Conservation (phyloP, 1,140 invertebrate genomes). For the Procambarus virginalis region DNA sequence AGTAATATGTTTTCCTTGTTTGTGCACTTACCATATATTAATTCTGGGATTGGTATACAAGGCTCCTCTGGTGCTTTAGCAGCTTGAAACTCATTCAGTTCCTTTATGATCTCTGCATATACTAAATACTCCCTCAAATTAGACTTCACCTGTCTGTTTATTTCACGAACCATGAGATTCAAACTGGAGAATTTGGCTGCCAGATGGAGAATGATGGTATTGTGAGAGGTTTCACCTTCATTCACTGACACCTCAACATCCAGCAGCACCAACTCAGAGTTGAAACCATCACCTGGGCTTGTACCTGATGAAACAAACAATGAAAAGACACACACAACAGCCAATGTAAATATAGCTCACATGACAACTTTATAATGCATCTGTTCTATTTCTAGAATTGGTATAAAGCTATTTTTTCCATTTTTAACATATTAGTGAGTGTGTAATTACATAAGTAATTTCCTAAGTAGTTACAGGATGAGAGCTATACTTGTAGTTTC, state of each 20-base stretch:
- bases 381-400: too few relatives aligned
- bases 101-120: slow-evolving; percentile 17
- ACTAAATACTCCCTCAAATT: slow-evolving; percentile 5
- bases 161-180: not conserved
- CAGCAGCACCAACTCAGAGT: slow-evolving; percentile 29
- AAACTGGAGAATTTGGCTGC: slow-evolving; percentile 12
- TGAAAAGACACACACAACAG: not conserved
- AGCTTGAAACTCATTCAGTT: slow-evolving; percentile 18
- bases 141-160: not conserved
- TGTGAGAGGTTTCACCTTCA: not conserved
- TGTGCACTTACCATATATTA: slow-evolving; percentile 21
- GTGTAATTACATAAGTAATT: too few relatives aligned
- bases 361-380: too few relatives aligned
- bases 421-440: too few relatives aligned
- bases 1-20: slow-evolving; percentile 7
- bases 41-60: not conserved
- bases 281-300: slow-evolving; percentile 18
- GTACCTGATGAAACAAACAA: not conserved
- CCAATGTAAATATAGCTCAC: too few relatives aligned
- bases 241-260: not conserved
- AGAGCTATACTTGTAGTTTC: too few relatives aligned
- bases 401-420: too few relatives aligned
- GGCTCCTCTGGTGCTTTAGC: slow-evolving; percentile 10
- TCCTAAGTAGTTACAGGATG: too few relatives aligned
- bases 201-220: not conserved